Evolutionary conservation across 2,113 vertebrate species (phyloP).

Genomic region (Lampris incognitus): DNA sequence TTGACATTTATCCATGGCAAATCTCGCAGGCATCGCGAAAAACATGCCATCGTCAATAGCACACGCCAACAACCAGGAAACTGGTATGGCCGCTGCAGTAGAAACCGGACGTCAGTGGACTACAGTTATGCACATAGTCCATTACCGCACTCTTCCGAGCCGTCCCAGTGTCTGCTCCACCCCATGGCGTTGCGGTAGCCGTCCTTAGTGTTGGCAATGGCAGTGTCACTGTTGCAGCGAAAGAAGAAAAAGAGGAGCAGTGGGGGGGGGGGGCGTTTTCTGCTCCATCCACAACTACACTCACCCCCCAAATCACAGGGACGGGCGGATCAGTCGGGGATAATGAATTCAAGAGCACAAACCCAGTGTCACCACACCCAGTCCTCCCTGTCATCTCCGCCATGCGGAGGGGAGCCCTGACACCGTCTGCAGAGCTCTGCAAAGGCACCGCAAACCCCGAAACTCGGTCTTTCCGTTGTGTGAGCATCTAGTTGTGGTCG

Average conservation of each 20-base stretch:
- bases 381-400: slow-evolving; percentile 58
- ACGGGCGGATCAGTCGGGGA: slow-evolving; percentile 66
- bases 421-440: slow-evolving; percentile 59
- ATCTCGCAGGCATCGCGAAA: too few species aligned
- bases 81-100: too few species aligned
- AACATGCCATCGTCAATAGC: too few species aligned
- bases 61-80: too few species aligned
- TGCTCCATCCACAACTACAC: slow-evolving; percentile 35
- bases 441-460: slow-evolving; percentile 71
- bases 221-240: too few species aligned
- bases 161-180: too few species aligned
- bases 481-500: slow-evolving; percentile 74
- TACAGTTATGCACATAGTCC: too few species aligned
- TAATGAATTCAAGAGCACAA: slow-evolving; percentile 75
- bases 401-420: slow-evolving; percentile 61
- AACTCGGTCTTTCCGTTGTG: slow-evolving; percentile 61
- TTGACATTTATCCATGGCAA: too few species aligned
- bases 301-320: slow-evolving; percentile 62
- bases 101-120: too few species aligned
- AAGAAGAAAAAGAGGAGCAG: slow-evolving; percentile 8
- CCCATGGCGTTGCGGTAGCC: too few species aligned
- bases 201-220: too few species aligned
- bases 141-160: too few species aligned
- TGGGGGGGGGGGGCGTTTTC: slow-evolving; percentile 40
- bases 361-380: slow-evolving; percentile 56